Evolutionary conservation across 2,888 invertebrate genomes (phyloP).

Genomic region (Erpobdella octoculata): DNA sequence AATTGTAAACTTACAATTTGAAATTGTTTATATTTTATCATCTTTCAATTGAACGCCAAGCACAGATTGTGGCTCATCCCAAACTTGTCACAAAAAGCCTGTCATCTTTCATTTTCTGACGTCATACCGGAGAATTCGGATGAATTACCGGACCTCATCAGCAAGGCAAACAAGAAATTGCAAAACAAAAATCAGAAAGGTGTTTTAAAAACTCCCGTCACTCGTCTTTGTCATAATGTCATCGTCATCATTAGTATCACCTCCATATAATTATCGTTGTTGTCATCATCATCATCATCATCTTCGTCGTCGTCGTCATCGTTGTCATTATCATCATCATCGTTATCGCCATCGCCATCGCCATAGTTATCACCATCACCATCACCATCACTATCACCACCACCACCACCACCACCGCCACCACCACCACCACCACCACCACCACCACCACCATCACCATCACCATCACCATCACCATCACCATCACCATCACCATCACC

Average conservation of each 20-base stretch:
- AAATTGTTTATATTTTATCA: too few relatives aligned
- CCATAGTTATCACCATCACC: too few relatives aligned
- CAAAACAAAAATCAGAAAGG: background rate
- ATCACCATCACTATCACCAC: background rate
- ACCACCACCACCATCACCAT: background rate
- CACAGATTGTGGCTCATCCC: background rate
- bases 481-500: background rate
- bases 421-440: background rate
- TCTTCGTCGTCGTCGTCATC: conserved; percentile 2
- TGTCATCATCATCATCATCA: too few relatives aligned
- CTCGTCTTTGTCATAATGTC: background rate
- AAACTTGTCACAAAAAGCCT: background rate
- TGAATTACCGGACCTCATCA: background rate
- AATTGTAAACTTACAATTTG: too few relatives aligned
- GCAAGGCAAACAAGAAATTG: background rate
- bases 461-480: background rate
- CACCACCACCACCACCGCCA: background rate
- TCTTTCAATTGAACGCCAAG: background rate
- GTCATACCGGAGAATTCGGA: background rate
- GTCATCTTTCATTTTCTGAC: background rate
- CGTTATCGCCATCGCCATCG: background rate
- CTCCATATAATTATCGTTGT: background rate
- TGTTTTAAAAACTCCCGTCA: background rate
- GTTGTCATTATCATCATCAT: background rate
- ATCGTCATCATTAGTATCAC: background rate